Base-by-base conservation (phyloP, 2,888 invertebrate genomes). In the Drosophila mercatorum region DNA sequence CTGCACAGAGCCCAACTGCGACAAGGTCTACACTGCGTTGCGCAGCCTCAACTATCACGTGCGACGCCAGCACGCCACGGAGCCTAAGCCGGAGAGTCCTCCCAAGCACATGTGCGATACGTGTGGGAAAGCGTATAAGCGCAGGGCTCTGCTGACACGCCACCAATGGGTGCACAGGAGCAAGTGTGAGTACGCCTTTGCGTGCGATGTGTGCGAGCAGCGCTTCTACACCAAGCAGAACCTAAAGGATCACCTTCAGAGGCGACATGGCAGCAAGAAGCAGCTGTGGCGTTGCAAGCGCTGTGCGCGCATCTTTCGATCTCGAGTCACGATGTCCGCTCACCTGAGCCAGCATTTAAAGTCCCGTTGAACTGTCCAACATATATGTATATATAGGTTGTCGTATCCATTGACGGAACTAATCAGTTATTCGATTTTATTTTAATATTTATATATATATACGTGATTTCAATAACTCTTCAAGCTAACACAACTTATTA, bases 81-180 rank as follows among this genome's bases (percentile, higher is more conserved):
- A 58, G 10, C 14, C 8, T 0, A 31, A 63, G 10, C 0, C 51
- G 2, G 43, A 26, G 8, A 14, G 5, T 3, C 6, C 56, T 3
- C 6, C 56, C 0, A 8, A n/a, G 14, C 72, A 82, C 26, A 58
- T 83, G 22, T 92, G 92, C 46, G 90, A 90, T 0, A 75, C 84
- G 46, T 92, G 92, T 43, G 90, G 87, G 6, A 92, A 91, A 6
- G 74, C 85, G 0, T 92, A 82, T 63, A 71, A 73, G 0, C 80
- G 89, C 1, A 72, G 49, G 34, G 75, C 81, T 0, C 77, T 81
- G 28, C 67, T 86, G 0, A 85, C 68, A 1, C 88, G 86, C 0
- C 86, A 86, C 41, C 69, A 70, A 22, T 75, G 69, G 75, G 77
- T 82, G 8, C 86, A 86, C 51, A 41, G 22, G 4, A 64, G 36